Base-by-base conservation (phyloP, 2,797 vertebrate genomes). In the Hydrocynus forskahlii region DNA sequence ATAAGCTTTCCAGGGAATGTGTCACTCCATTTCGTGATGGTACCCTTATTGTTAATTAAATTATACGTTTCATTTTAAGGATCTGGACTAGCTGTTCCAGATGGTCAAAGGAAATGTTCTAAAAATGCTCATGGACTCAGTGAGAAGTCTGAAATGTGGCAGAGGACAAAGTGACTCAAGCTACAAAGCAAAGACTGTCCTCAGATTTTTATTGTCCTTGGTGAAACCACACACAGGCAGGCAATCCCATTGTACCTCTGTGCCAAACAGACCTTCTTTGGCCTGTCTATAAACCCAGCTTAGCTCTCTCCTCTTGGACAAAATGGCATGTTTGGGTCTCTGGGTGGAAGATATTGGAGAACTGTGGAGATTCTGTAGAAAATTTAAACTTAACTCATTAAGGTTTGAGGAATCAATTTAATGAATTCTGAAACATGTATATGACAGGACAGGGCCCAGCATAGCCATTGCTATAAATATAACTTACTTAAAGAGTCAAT, bases 81-180 rank as follows among this genome's bases (percentile, higher is more conserved):
- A 43, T 67, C 25, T 60, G 45, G 35, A 1, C 8, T 16, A 13
- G 29, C 55, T 5, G 55, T 7, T 60, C 21, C 66, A 66, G 71
- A 74, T 50, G 19, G 59, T 35, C 12, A 59, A 38, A 75, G 19
- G 67, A 66, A 69, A 21, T 40, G 19, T 14, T 72, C 17, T 71
- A 70, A 78, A 72, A 76, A 57, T n/a, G 57, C 66, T 60, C 19
- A 71, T 9, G 57, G 48, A 63, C 38, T 74, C 57, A 67, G 16
- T 55, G 25, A 76, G 35, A 13, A 60, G 54, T 10, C 7, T 60
- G 64, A 62, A 75, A 40, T 38, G 40, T 35, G 14, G 43, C 35
- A 69, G 12, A 71, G 75, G 72, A 72, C 64, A 69, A 63, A 76
- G 63, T 87, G 85, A 85, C 76, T 87, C 81, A 81, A 35, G 75